Conservation (phyloP, 2,113 vertebrate genomes). For the Empidonax alnorum region DNA sequence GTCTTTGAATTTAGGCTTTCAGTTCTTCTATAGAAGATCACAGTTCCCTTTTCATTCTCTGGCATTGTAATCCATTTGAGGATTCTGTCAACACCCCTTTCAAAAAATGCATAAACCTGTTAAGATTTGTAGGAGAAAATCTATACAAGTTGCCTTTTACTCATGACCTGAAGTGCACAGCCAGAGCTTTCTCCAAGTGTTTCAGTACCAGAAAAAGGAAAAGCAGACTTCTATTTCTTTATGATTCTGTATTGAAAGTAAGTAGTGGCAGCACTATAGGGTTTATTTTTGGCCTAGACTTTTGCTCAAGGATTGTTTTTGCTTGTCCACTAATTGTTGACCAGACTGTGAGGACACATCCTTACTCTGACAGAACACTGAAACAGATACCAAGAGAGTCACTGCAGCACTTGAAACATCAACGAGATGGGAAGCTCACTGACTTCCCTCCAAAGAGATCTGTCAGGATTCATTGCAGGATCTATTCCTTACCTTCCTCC, state of each 20-base stretch:
- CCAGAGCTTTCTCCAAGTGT: neutral
- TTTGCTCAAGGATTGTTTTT: neutral
- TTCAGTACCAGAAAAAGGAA: neutral
- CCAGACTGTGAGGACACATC: neutral
- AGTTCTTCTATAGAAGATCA: slow-evolving; percentile 39
- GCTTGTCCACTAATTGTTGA: neutral
- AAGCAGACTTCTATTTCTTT: neutral
- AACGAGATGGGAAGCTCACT: accelerated
- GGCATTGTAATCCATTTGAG: slow-evolving; percentile 15
- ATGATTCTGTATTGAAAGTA: neutral
- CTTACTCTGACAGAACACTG: neutral
- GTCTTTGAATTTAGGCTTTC: slow-evolving; percentile 23
- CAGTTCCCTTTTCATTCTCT: slow-evolving; percentile 27
- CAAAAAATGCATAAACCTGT: slow-evolving; percentile 16
- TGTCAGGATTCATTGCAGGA: neutral
- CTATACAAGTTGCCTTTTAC: slow-evolving; percentile 18
- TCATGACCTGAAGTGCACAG: neutral
- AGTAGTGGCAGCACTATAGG: neutral
- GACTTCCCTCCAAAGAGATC: neutral
- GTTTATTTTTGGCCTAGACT: neutral
- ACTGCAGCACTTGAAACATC: neutral
- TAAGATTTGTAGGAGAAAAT: slow-evolving; percentile 9
- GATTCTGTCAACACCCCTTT: slow-evolving; percentile 36
- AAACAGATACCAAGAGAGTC: neutral
- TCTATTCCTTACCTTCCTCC: neutral